Base-by-base conservation (phyloP, 2,797 vertebrate species). In the Sebastes reedi region DNA sequence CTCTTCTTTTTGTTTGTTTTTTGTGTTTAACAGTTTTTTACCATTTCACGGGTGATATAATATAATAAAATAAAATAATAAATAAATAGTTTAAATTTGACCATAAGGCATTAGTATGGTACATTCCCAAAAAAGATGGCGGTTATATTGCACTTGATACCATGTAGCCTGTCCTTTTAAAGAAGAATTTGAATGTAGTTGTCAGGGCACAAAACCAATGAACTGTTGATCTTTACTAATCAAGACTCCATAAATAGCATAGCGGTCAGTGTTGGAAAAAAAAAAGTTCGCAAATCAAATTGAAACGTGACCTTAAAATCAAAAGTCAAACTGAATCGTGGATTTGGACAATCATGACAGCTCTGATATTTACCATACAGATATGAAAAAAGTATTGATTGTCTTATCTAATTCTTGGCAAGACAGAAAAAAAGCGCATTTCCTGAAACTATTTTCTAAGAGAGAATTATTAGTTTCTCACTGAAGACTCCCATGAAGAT, bases 81-180 rank as follows among this genome's bases (percentile, higher is more conserved):
- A 55, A 55, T 25, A 3, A 46, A 16, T 46, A 46, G 5, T 0
- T 22, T 24, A 12, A 24, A 55, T 55, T 13, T 55, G 22, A 12
- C 52, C 52, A 24, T 24, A 24, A 13, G 22, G 22, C 3, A 0
- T 46, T 46, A 46, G 39, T 46, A 0, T 46, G 6, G 54, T 56
- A 59, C 58, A 20, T 59, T 29, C 25, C 58, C 58, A 18, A 59
- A 59, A 59, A 8, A 59, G 0, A 42, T 42, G 58, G 0, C 2
- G 3, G 58, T 59, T 59, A 18, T 29, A 18, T 59, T 16, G 0
- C 25, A 30, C 16, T 6, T 25, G 8, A 56, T 18, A 18, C 58
- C 27, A 30, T 30, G 2, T 50, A 20, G 7, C 18, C 18, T 50
- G 46, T 50, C 0, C 0, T 18, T 59, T 29, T 59, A 29, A 30